Base-by-base conservation (phyloP, 2,888 invertebrate species). In the Drosophila paracracens region DNA sequence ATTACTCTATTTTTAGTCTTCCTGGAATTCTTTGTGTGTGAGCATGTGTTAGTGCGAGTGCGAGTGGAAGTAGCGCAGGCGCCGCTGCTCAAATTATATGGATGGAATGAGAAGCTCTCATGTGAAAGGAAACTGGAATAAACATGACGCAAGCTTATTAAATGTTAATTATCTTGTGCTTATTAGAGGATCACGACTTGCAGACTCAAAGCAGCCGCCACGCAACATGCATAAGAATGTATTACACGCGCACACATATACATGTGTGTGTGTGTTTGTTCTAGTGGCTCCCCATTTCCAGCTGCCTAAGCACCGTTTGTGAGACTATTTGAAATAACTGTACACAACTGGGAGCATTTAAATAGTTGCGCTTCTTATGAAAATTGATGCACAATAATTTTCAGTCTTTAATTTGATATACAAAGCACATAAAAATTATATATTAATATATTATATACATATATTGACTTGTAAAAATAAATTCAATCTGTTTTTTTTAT, bases 251-350 rank as follows among this genome's bases (percentile, higher is more conserved):
- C 18, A 18, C 21, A 11, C 21, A 25, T 52, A 25, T 46, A 29
- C 53, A 16, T 50, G 33, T 33, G 29, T 31, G 25, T 43, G 27
- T 35, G 29, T 43, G 31, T 25, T 25, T 65, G 46, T 40, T 33
- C 6, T 10, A 38, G 60, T 70, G 61, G 59, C 63, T 84, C 69
- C 58, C 58, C 71, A 82, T 82, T 84, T 88, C 54, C 59, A 88
- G 74, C 67, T 75, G 66, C 31, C 81, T 56, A 86, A 78, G 64
- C 71, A 85, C 83, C 88, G 88, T 82, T 88, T 79, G 58, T 35
- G 61, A 56, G 63, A 81, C 71, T 56, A 75, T 87, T 75, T 70
- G 38, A 65, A 88, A 82, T 79, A 74, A 70, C 66, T 67, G 68
- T 53, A 38, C 31, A 82, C 70, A 58, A 16, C 60, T 25, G 33